A percentile compares a stretch with the other conserved stretches of the same genome.
Conservation (phyloP, 2,888 invertebrate species). For the Agrochola circellaris region DNA sequence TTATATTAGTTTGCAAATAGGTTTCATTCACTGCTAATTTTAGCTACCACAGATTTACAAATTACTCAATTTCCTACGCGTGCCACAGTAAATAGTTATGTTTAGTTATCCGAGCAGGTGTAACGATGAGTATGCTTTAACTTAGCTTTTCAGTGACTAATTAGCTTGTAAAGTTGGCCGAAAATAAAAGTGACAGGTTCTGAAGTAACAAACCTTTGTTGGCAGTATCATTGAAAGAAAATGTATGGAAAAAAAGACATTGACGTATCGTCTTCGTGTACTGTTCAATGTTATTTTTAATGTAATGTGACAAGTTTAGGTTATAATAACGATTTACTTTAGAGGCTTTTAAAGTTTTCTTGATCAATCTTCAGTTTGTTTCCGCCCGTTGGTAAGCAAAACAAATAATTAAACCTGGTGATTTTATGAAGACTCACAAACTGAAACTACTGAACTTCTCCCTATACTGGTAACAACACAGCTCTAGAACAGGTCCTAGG, state of each 20-base stretch:
- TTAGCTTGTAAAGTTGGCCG: not conserved
- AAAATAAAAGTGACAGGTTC: constrained; percentile 10
- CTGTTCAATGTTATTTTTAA: not conserved
- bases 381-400: not conserved
- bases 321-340: too few relatives aligned
- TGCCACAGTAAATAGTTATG: not conserved
- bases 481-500: constrained; percentile 32
- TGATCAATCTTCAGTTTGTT: too few relatives aligned
- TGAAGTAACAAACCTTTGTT: not conserved
- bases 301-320: not conserved
- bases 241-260: not conserved
- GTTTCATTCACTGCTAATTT: too few relatives aligned
- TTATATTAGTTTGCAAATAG: not conserved
- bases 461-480: constrained; percentile 2
- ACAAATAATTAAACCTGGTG: not conserved
- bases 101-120: constrained; percentile 13
- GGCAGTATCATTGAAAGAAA: not conserved
- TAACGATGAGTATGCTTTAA: not conserved
- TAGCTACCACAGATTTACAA: not conserved
- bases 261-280: not conserved
- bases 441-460: constrained; percentile 11
- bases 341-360: not conserved
- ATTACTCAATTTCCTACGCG: too few relatives aligned
- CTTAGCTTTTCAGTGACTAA: not conserved
- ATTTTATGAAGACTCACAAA: not conserved